Evolutionary conservation across 2,797 vertebrate genomes (phyloP).

Genomic region (Enteromius unitaeniatus): DNA sequence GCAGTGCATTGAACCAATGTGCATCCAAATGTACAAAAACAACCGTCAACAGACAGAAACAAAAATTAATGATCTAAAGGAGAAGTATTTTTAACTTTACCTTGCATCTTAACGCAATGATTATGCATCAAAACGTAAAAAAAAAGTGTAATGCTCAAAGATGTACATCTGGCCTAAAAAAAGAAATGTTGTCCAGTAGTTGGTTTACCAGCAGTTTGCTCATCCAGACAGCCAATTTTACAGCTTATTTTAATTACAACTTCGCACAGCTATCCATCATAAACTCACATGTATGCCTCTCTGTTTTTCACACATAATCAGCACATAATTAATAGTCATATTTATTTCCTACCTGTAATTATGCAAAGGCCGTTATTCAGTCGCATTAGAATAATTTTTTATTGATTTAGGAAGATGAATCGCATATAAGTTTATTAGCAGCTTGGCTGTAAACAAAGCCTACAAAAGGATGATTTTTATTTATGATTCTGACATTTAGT

Average conservation of each 20-base stretch:
- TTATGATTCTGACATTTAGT: constrained; percentile 12
- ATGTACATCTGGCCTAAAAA: neutral
- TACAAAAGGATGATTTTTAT: constrained; percentile 16
- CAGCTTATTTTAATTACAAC: constrained; percentile 51
- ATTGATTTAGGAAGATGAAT: constrained; percentile 23
- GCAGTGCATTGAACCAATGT: neutral
- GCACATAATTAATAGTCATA: constrained; percentile 63
- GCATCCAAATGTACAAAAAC: neutral
- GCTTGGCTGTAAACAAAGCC: constrained; percentile 19
- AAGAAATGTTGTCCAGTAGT: neutral
- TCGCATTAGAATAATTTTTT: constrained; percentile 24
- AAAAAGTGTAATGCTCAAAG: neutral
- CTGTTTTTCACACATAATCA: constrained; percentile 41
- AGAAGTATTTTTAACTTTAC: neutral
- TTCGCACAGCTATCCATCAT: constrained; percentile 54
- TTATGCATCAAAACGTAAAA: neutral
- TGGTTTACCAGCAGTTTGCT: constrained; percentile 16
- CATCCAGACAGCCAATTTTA: constrained; percentile 11
- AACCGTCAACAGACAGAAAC: neutral
- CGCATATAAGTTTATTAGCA: constrained; percentile 47
- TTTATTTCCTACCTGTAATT: constrained; percentile 65
- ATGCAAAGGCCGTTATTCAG: constrained; percentile 59
- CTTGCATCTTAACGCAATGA: neutral
- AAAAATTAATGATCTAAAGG: neutral
- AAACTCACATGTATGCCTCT: constrained; percentile 38